phyloP scores from a whole-genome alignment of 2,113 vertebrate genomes.

The human region DNA sequence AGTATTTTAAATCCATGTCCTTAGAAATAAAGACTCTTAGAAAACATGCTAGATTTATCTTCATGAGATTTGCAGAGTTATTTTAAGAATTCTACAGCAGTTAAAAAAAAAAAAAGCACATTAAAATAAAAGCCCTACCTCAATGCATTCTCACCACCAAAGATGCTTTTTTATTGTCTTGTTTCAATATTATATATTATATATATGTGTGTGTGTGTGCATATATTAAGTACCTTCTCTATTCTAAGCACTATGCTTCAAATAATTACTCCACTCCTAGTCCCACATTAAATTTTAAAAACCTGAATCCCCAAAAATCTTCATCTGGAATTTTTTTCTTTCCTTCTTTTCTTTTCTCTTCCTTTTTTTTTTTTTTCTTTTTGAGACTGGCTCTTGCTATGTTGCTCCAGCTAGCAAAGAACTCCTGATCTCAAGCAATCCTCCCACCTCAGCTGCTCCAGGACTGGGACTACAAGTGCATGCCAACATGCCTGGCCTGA shows the following conservation, averaged over 20 bases:
- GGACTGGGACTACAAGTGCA: not conserved
- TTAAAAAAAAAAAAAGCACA: not conserved
- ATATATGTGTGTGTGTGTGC: not conserved
- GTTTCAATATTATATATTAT: not conserved
- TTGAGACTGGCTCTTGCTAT: not conserved
- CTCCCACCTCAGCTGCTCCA: not conserved
- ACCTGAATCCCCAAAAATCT: not conserved
- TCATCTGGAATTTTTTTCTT: not conserved
- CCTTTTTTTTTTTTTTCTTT: not conserved
- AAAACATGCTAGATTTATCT: not conserved
- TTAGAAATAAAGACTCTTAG: not conserved
- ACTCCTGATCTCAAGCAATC: not conserved
- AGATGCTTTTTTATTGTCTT: not conserved
- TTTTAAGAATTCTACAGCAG: not conserved
- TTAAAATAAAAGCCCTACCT: not conserved
- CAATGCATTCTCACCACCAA: not conserved
- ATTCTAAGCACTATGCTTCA: not conserved
- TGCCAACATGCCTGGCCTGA: not conserved
- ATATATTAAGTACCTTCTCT: not conserved
- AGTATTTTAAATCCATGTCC: not conserved
- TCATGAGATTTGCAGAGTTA: slow-evolving; percentile 9
- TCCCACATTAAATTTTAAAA: not conserved
- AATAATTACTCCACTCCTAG: not conserved
- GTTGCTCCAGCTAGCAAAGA: not conserved
- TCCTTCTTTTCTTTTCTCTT: too few relatives aligned